Conservation (phyloP, 2,888 invertebrate genomes). For the Drosophila vallismaia region DNA sequence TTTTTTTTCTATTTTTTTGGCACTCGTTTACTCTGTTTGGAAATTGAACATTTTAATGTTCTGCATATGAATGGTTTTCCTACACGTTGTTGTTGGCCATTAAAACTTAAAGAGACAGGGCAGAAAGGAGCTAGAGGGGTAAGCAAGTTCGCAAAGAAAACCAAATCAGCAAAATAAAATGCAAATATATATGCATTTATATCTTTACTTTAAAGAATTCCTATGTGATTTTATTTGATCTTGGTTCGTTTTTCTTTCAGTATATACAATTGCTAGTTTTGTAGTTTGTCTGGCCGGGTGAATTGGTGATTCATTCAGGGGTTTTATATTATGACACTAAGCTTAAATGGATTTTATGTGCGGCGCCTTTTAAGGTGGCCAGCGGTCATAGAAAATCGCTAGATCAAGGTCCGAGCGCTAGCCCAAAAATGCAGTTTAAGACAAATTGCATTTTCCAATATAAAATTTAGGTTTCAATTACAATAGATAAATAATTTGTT, state of each 20-base stretch:
- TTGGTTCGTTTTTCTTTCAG: background rate
- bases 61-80: conserved; percentile 60
- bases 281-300: conserved; percentile 8
- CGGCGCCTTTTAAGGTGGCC: conserved; percentile 28
- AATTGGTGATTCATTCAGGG: conserved; percentile 21
- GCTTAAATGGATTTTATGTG: conserved; percentile 39
- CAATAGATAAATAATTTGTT: background rate
- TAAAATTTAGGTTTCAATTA: conserved; percentile 4
- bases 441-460: conserved; percentile 8
- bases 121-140: conserved; percentile 28
- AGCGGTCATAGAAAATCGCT: conserved; percentile 23
- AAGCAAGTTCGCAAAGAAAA: conserved; percentile 52
- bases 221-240: conserved; percentile 6
- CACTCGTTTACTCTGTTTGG: conserved; percentile 47
- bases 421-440: conserved; percentile 9
- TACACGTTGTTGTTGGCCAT: conserved; percentile 49
- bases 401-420: background rate
- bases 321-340: conserved; percentile 23
- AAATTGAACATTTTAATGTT: conserved; percentile 64
- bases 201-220: conserved; percentile 10
- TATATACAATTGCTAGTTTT: background rate
- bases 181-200: conserved; percentile 40
- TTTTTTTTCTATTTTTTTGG: conserved; percentile 17
- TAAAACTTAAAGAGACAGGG: conserved; percentile 38
- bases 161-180: conserved; percentile 26